Evolutionary conservation across 2,888 invertebrate genomes (phyloP).

Genomic region (Lithophane socia): DNA sequence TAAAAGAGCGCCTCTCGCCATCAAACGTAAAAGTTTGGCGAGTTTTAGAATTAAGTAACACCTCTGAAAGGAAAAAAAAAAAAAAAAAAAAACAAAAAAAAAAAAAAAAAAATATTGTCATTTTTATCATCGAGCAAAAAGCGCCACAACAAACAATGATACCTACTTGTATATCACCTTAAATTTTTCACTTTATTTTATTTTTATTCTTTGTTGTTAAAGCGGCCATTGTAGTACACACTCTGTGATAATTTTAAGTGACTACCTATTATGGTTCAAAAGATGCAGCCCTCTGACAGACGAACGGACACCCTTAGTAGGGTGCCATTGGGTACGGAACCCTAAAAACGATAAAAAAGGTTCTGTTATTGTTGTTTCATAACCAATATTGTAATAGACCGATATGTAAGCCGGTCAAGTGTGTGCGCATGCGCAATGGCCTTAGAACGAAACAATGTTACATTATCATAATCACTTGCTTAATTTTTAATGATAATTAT

Average conservation of each 20-base stretch:
- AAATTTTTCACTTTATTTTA: neutral
- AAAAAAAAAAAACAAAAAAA: no score
- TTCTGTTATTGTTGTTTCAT: slow-evolving; percentile 52
- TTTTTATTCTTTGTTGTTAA: no score
- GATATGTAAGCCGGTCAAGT: slow-evolving; percentile 63
- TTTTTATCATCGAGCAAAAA: no score
- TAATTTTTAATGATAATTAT: slow-evolving; percentile 50
- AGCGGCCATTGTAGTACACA: no score
- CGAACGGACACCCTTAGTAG: neutral
- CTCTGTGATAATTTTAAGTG: neutral
- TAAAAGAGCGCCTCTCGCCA: no score
- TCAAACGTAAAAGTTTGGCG: no score
- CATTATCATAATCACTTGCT: slow-evolving; percentile 48
- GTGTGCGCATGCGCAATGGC: slow-evolving; percentile 44
- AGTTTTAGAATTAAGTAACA: no score
- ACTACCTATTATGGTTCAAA: neutral
- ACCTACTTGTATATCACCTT: neutral
- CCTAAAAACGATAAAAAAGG: slow-evolving; percentile 45
- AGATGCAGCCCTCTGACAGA: neutral
- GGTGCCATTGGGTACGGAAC: neutral
- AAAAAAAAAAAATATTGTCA: no score
- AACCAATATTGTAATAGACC: slow-evolving; percentile 51
- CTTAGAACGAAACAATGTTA: slow-evolving; percentile 50
- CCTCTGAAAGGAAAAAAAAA: no score
- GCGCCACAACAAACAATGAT: no score